Percentiles rank a stretch among this genome's conserved stretches.
phyloP scores from a whole-genome alignment of 2,797 vertebrate genomes.

The Cuculus canorus region DNA sequence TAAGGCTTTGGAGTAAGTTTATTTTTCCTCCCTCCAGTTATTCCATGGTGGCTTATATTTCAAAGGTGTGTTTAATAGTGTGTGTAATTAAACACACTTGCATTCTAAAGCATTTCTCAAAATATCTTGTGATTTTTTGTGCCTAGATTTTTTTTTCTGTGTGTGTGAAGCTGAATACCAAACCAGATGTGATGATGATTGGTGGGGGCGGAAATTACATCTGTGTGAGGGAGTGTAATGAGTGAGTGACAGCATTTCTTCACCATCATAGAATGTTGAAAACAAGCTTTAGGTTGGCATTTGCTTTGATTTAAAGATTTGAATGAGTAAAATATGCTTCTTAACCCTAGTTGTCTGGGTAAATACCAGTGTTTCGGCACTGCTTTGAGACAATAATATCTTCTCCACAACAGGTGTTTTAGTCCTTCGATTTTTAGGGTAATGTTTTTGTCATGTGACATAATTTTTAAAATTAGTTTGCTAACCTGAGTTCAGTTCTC shows the following conservation, averaged over 20 bases:
- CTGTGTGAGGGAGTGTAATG: constrained; percentile 57
- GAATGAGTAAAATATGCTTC: constrained; percentile 2
- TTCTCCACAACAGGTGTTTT: background rate
- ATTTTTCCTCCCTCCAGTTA: background rate
- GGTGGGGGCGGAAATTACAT: constrained; percentile 66
- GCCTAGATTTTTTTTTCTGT: background rate
- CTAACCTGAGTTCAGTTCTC: background rate
- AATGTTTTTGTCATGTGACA: background rate
- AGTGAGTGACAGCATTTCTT: constrained; percentile 45
- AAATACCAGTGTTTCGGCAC: background rate
- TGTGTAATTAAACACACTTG: background rate
- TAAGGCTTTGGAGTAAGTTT: background rate
- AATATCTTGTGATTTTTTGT: constrained; percentile 2
- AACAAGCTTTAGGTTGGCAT: constrained; percentile 21
- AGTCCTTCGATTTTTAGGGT: background rate
- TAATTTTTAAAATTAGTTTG: background rate
- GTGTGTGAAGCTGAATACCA: background rate
- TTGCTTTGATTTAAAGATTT: constrained; percentile 40
- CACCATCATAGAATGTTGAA: constrained; percentile 25
- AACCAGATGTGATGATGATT: constrained; percentile 66
- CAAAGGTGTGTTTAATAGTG: background rate
- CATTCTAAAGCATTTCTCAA: background rate
- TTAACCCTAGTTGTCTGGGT: background rate
- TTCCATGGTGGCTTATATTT: background rate
- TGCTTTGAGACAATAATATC: background rate